Evolutionary conservation across 1,140 invertebrate species (phyloP).

Genomic region (Nixonia krombeini): DNA sequence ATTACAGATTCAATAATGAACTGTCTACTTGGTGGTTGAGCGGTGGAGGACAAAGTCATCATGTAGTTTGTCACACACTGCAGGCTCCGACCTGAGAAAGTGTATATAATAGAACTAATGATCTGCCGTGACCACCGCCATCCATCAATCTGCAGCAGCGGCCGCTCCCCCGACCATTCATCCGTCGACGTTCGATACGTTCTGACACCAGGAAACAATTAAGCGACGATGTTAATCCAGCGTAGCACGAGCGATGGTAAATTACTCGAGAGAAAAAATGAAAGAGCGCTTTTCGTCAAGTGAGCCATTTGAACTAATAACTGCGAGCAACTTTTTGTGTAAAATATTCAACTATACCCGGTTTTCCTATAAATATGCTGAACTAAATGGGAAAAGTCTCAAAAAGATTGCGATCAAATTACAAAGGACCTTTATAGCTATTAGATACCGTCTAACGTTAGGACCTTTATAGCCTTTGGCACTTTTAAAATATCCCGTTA

Average conservation of each 20-base stretch:
- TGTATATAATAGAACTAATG: constrained; percentile 59
- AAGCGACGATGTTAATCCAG: constrained; percentile 33
- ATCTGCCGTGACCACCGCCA: constrained; percentile 48
- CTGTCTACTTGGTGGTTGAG: constrained; percentile 39
- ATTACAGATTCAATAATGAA: constrained; percentile 4
- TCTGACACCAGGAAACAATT: constrained; percentile 52
- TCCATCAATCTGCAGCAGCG: constrained; percentile 56
- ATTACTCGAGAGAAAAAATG: constrained; percentile 13
- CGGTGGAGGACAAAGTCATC: constrained; percentile 39
- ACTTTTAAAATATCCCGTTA: too few relatives aligned
- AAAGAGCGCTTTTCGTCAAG: neutral
- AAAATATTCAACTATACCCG: too few relatives aligned
- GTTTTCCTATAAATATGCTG: too few relatives aligned
- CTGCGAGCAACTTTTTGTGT: too few relatives aligned
- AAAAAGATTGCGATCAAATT: too few relatives aligned
- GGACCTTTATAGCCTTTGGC: too few relatives aligned
- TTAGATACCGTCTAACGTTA: too few relatives aligned
- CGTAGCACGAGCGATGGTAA: constrained; percentile 3
- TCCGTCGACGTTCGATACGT: constrained; percentile 22
- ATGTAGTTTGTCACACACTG: constrained; percentile 50
- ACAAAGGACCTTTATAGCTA: too few relatives aligned
- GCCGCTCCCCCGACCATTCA: constrained; percentile 22
- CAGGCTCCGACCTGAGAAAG: constrained; percentile 48
- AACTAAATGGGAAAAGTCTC: too few relatives aligned
- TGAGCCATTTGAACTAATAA: neutral